A percentile compares a stretch with the other conserved stretches of the same genome.
These are phyloP conservation scores for Scolopax mira DNA, from an alignment of 2,113 vertebrate genomes.

Conservation along the genomic window DNA sequence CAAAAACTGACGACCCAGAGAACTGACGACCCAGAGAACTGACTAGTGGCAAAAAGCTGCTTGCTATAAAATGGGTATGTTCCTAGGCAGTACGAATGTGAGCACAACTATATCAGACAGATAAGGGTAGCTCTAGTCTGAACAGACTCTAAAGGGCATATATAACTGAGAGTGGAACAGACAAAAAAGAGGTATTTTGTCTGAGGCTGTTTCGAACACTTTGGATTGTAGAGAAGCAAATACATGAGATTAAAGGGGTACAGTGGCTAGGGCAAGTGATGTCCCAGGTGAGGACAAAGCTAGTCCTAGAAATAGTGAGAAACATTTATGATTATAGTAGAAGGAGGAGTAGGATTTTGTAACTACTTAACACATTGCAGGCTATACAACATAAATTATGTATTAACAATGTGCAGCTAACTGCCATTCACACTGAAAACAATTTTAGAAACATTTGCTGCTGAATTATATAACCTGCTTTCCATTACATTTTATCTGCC, in stretches of 20 bases:
- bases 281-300: background rate
- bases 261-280: background rate
- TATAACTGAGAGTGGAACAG: background rate
- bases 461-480: conserved; percentile 49
- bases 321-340: background rate
- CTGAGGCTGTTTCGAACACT: background rate
- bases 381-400: background rate
- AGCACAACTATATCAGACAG: background rate
- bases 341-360: background rate
- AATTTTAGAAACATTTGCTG: conserved; percentile 29
- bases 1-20: background rate
- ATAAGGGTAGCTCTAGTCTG: conserved; percentile 17
- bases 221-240: background rate
- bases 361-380: background rate
- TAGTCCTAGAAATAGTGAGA: background rate
- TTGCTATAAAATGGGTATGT: background rate
- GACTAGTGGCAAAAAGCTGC: background rate
- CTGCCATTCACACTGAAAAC: conserved; percentile 15
- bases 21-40: background rate
- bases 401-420: background rate
- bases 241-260: background rate
- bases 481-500: conserved; percentile 20
- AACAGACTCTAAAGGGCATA: background rate
- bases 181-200: background rate
- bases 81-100: background rate